Evolutionary conservation across 2,113 vertebrate species (phyloP), one percentile per base, ranked within the genome.

Genomic region (Bubo blakistoni): DNA sequence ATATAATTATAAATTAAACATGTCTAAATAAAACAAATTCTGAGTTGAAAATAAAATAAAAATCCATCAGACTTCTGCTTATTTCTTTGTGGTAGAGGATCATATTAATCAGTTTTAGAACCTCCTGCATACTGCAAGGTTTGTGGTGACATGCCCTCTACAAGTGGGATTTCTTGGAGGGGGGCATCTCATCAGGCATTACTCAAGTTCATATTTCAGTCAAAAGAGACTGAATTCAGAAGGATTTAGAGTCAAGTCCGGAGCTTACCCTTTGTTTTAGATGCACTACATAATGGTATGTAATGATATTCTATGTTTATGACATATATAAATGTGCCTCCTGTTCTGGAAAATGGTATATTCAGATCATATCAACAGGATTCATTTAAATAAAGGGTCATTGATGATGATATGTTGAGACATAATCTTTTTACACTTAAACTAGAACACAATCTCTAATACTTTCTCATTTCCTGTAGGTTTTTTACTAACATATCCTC

Each of bases 1-100:
- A 90, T 90, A 90, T 40, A 94, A 89, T 93, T 94, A 69, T 52
- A 83, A 95, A 94, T 95, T 38, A 78, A 95, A 46, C 47, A 62
- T 81, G 29, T 63, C 51, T 81, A 55, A 80, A 40, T 74, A 61
- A 85, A 94, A 71, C 59, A 74, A 81, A 91, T 36, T 77, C 67
- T 51, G 51, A 62, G 57, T 63, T 88, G 65, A 81, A 96, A 86
- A 46, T 32, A 27, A 66, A 91, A 90, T 46, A 72, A 73, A 86
- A 96, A 94, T 73, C 27, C n/a, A 22, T 47, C 71, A 51, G 65
- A 55, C 46, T 78, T 66, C 74, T 86, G 29, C 34, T 83, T 62
- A 18, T 82, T 91, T 91, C 29, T 67, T 63, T 87, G 30, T 85
- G 36, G 44, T 22, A 63, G 62, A 76, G 32, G n/a, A 51, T 59